A percentile compares a stretch with the other conserved stretches of the same genome.
Evolutionary conservation across 1,140 invertebrate genomes (phyloP).

Genomic region (Ectropis grisescens): DNA sequence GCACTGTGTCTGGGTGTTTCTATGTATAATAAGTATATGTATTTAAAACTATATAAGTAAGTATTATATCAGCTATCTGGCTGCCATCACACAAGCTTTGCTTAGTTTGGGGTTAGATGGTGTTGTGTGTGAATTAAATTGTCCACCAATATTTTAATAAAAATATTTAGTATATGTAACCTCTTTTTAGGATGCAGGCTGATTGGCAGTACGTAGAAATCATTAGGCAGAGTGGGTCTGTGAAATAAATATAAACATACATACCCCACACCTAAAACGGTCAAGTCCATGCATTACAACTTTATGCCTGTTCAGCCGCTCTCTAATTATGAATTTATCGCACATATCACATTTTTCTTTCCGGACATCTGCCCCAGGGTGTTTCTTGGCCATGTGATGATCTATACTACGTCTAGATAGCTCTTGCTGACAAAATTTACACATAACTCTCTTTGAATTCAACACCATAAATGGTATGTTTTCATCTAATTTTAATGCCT

Average conservation of each 20-base stretch:
- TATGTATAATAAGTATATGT: too few species aligned
- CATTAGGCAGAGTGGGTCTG: too few species aligned
- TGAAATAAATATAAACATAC: slow-evolving; percentile 4
- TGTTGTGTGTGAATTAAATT: too few species aligned
- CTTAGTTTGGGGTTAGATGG: too few species aligned
- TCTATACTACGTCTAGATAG: slow-evolving; percentile 23
- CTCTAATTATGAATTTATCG: slow-evolving; percentile 12
- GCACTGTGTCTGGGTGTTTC: too few species aligned
- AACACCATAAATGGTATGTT: not conserved
- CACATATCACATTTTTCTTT: slow-evolving; percentile 25
- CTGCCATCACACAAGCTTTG: too few species aligned
- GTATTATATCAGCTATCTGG: too few species aligned
- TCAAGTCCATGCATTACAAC: slow-evolving; percentile 13
- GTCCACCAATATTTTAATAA: too few species aligned
- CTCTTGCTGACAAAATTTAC: slow-evolving; percentile 22
- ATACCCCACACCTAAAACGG: slow-evolving; percentile 16
- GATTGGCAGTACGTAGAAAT: too few species aligned
- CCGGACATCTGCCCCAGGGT: slow-evolving; percentile 20
- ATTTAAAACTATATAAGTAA: too few species aligned
- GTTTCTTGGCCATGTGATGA: slow-evolving; percentile 16
- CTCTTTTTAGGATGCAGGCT: too few species aligned
- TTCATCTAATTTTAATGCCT: not conserved
- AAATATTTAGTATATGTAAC: too few species aligned
- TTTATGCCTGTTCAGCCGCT: slow-evolving; percentile 16
- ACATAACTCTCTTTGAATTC: slow-evolving; percentile 9